A percentile compares a stretch with the other conserved stretches of the same genome.
phyloP scores from a whole-genome alignment of 2,113 vertebrate species.

The Ancistrus triradiatus region DNA sequence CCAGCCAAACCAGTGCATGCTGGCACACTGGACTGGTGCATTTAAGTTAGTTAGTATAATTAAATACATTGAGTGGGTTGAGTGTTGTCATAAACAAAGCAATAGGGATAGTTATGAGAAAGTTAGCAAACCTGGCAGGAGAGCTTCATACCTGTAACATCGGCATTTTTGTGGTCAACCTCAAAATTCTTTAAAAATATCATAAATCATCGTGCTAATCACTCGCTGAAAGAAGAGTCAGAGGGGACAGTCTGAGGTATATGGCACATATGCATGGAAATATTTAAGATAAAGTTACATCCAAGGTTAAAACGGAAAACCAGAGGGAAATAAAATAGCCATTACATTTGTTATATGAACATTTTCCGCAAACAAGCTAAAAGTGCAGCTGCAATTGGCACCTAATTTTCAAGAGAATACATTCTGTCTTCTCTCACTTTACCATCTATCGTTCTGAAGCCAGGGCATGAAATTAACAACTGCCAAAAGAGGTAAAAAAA shows the following conservation, averaged over 20 bases:
- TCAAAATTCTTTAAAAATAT: conserved; percentile 10
- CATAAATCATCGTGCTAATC: background rate
- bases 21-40: background rate
- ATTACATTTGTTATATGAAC: conserved; percentile 14
- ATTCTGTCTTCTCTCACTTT: background rate
- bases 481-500: background rate
- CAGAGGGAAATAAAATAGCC: background rate
- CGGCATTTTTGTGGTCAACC: conserved; percentile 34
- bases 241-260: background rate
- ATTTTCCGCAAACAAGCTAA: background rate
- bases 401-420: conserved; percentile 9
- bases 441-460: conserved; percentile 24
- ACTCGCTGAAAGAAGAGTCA: background rate
- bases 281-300: background rate
- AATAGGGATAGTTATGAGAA: conserved; percentile 4
- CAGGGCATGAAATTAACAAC: background rate
- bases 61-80: background rate
- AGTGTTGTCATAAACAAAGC: conserved; percentile 2
- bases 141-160: conserved; percentile 4
- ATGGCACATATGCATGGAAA: background rate
- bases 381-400: conserved; percentile 9
- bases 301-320: background rate
- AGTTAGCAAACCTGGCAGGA: conserved; percentile 8
- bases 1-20: conserved; percentile 5
- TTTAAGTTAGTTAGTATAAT: conserved; percentile 1